Conservation (phyloP, 2,888 invertebrate genomes). For the Drosophila macrospina region DNA sequence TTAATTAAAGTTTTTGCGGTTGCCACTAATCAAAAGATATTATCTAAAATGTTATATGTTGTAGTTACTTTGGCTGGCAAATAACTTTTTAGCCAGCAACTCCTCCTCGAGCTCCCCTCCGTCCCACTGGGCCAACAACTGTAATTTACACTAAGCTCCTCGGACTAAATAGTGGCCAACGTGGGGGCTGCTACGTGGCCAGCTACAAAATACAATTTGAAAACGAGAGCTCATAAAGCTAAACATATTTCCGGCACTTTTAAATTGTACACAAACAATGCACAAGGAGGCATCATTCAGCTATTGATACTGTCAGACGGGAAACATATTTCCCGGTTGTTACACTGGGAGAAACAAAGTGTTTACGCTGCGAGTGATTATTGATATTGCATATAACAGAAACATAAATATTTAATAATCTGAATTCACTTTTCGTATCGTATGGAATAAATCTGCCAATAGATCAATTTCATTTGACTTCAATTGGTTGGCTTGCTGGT, state of each 20-base stretch:
- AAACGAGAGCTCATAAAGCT: slow-evolving; percentile 61
- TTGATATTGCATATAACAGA: too few relatives aligned
- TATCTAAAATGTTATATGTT: slow-evolving; percentile 67
- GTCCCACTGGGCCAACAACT: slow-evolving; percentile 28
- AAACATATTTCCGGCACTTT: slow-evolving; percentile 75
- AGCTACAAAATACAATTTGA: slow-evolving; percentile 25
- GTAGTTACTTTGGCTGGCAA: slow-evolving; percentile 54
- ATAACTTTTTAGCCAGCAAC: slow-evolving; percentile 49
- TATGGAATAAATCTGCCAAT: too few relatives aligned
- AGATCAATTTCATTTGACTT: too few relatives aligned
- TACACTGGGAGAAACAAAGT: slow-evolving; percentile 3
- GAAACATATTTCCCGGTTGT: neutral
- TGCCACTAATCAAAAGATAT: slow-evolving; percentile 82
- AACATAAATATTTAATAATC: too few relatives aligned
- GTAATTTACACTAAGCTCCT: slow-evolving; percentile 62
- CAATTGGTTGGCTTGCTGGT: too few relatives aligned
- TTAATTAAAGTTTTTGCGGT: slow-evolving; percentile 80
- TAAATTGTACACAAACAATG: slow-evolving; percentile 60
- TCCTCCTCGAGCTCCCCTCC: neutral
- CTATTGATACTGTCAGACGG: slow-evolving; percentile 42
- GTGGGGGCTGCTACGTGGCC: slow-evolving; percentile 14
- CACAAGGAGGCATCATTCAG: slow-evolving; percentile 18
- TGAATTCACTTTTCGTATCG: too few relatives aligned
- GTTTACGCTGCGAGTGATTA: too few relatives aligned
- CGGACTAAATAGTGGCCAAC: neutral